Percentiles rank a stretch among this genome's conserved stretches.
These are phyloP conservation scores for Darevskia nairensis DNA, from an alignment of 2,797 vertebrate species.

Conservation along the genomic window DNA sequence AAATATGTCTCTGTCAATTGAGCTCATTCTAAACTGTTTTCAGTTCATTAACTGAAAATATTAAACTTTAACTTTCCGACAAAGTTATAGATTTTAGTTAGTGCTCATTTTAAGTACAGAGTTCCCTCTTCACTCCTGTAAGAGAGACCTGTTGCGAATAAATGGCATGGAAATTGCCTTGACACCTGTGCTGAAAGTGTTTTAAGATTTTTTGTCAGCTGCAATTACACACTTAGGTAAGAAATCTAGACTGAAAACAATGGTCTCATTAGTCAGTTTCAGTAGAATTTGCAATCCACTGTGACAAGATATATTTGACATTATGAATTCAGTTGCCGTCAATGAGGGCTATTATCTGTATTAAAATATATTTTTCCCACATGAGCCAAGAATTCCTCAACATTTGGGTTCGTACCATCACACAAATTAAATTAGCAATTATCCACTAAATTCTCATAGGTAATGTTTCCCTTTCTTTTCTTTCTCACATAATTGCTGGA, in stretches of 20 bases:
- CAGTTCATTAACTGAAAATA: constrained; percentile 64
- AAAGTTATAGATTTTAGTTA: constrained; percentile 43
- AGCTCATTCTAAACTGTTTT: constrained; percentile 58
- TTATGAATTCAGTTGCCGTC: constrained; percentile 39
- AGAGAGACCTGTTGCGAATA: constrained; percentile 10
- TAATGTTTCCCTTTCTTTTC: constrained; percentile 23
- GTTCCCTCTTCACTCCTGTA: constrained; percentile 15
- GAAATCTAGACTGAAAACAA: constrained; percentile 48
- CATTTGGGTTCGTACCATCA: constrained; percentile 47
- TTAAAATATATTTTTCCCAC: constrained; percentile 46
- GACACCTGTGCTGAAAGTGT: constrained; percentile 43
- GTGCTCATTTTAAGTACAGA: constrained; percentile 26
- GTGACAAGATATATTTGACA: constrained; percentile 44
- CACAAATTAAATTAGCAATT: constrained; percentile 55
- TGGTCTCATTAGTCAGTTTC: constrained; percentile 56
- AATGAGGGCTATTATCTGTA: constrained; percentile 33
- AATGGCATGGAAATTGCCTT: constrained; percentile 42
- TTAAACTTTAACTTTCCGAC: constrained; percentile 45
- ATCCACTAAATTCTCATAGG: constrained; percentile 44
- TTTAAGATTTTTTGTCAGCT: constrained; percentile 56
- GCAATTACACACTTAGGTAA: constrained; percentile 53
- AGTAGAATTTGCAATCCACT: constrained; percentile 39
- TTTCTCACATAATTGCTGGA: not conserved
- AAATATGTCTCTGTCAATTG: constrained; percentile 61
- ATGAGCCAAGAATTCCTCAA: constrained; percentile 18